A percentile compares a stretch with the other conserved stretches of the same genome.
These are phyloP conservation scores for Acanthaster planci DNA, from an alignment of 35 echinoderm and acorn worm genomes.

Conservation along the genomic window DNA sequence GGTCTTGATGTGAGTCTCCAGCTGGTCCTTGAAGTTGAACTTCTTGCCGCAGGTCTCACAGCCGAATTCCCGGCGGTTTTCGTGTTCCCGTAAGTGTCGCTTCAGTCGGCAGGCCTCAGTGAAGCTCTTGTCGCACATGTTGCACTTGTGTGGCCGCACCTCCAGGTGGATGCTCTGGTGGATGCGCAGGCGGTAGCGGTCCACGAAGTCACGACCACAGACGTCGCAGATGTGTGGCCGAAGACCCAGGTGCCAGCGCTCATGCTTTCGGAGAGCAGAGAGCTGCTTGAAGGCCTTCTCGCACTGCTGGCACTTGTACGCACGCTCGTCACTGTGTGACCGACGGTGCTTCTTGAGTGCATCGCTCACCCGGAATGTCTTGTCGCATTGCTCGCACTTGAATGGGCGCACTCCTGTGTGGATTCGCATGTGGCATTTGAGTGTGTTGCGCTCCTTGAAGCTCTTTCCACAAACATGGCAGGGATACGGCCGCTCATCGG, in stretches of 20 bases:
- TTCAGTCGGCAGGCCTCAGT: conserved; percentile 18
- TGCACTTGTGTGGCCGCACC: conserved; percentile 28
- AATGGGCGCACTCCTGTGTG: conserved; percentile 33
- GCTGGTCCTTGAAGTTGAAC: neutral
- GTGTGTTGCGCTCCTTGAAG: conserved; percentile 16
- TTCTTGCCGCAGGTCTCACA: conserved; percentile 35
- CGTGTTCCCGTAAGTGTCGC: neutral
- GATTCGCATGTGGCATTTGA: conserved; percentile 38
- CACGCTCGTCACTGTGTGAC: conserved; percentile 27
- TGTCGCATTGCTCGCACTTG: conserved; percentile 40
- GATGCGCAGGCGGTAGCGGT: conserved; percentile 1
- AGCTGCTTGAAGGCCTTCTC: conserved; percentile 24
- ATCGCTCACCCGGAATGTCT: conserved; percentile 1
- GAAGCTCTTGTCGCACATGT: conserved; percentile 30
- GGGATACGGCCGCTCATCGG: conserved; percentile 86
- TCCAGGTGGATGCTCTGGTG: conserved; percentile 16
- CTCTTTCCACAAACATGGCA: conserved; percentile 75
- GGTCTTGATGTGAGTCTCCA: conserved; percentile 24
- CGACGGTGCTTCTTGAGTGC: conserved; percentile 36
- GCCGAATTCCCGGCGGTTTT: neutral
- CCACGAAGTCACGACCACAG: conserved; percentile 1
- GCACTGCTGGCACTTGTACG: conserved; percentile 21
- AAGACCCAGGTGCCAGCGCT: conserved; percentile 24
- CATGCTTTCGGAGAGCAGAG: conserved; percentile 23
- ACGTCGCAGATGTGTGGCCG: conserved; percentile 18